Percentiles rank a stretch among this genome's conserved stretches.
These are phyloP conservation scores for Nibea albiflora DNA, from an alignment of 2,113 vertebrate species.

Conservation along the genomic window DNA sequence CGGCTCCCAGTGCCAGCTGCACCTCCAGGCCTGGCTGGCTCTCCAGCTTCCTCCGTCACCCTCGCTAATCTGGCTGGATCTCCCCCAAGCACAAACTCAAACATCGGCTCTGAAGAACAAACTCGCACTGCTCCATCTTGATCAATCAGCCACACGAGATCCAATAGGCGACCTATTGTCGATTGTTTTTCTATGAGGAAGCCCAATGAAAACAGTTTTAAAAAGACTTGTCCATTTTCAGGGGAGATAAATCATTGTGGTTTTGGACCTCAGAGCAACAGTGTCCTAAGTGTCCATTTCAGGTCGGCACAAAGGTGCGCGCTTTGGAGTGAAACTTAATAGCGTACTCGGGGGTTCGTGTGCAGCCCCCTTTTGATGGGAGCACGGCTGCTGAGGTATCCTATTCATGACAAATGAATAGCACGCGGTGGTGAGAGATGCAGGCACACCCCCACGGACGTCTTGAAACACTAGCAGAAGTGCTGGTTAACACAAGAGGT, in stretches of 20 bases:
- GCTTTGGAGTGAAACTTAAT: conserved; percentile 75
- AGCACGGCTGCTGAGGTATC: conserved; percentile 65
- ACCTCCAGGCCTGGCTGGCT: conserved; percentile 62
- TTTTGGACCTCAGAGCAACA: conserved; percentile 49
- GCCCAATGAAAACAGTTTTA: conserved; percentile 55
- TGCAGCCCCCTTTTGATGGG: conserved; percentile 66
- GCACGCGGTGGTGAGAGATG: conserved; percentile 60
- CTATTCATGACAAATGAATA: conserved; percentile 78
- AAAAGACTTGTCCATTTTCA: conserved; percentile 36
- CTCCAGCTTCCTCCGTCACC: conserved; percentile 60
- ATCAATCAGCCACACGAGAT: conserved; percentile 72
- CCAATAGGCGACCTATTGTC: conserved; percentile 50
- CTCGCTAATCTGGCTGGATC: conserved; percentile 80
- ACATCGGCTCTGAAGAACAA: conserved; percentile 71
- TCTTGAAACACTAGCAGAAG: conserved; percentile 53
- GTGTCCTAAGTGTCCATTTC: conserved; percentile 74
- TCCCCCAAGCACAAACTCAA: conserved; percentile 82
- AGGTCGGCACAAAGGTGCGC: conserved; percentile 68
- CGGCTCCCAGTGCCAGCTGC: conserved; percentile 68
- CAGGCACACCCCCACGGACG: conserved; percentile 34
- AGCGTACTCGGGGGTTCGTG: conserved; percentile 42
- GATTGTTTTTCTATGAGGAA: conserved; percentile 44
- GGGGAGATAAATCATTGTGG: conserved; percentile 63
- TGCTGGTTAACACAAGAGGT: conserved; percentile 30
- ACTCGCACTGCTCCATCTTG: conserved; percentile 55